Percentiles rank a stretch among this genome's conserved stretches.
Conservation (phyloP, 2,113 vertebrate species). For the Thalassarche chlororhynchos region DNA sequence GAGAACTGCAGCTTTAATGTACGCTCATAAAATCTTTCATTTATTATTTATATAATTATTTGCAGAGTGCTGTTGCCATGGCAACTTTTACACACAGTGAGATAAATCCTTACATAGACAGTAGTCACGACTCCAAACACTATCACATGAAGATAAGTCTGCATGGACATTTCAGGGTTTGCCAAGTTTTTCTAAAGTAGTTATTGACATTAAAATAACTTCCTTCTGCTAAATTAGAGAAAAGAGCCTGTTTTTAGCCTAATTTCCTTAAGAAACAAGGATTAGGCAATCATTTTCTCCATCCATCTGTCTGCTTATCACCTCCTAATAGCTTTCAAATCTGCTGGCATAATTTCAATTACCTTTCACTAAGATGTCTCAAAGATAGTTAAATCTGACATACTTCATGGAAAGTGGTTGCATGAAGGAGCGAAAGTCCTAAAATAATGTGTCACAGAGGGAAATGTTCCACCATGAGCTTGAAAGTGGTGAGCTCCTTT, state of each 20-base stretch:
- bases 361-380: not conserved
- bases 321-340: not conserved
- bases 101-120: not conserved
- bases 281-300: not conserved
- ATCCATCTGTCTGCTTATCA: not conserved
- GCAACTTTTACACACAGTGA: conserved; percentile 3
- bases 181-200: conserved; percentile 13
- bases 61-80: conserved; percentile 22
- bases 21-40: not conserved
- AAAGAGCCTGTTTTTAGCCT: not conserved
- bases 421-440: not conserved
- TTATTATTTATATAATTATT: conserved; percentile 65
- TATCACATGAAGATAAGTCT: conserved; percentile 14
- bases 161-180: conserved; percentile 1
- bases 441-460: not conserved
- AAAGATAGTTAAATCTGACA: not conserved
- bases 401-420: not conserved
- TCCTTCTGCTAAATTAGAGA: not conserved
- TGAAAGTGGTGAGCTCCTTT: not conserved
- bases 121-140: conserved; percentile 11
- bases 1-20: not conserved
- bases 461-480: not conserved
- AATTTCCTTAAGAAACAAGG: not conserved
- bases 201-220: not conserved
- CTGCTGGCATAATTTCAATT: not conserved